Conservation (phyloP, 2,113 vertebrate species). For the Tenebrosternarchus preto region DNA sequence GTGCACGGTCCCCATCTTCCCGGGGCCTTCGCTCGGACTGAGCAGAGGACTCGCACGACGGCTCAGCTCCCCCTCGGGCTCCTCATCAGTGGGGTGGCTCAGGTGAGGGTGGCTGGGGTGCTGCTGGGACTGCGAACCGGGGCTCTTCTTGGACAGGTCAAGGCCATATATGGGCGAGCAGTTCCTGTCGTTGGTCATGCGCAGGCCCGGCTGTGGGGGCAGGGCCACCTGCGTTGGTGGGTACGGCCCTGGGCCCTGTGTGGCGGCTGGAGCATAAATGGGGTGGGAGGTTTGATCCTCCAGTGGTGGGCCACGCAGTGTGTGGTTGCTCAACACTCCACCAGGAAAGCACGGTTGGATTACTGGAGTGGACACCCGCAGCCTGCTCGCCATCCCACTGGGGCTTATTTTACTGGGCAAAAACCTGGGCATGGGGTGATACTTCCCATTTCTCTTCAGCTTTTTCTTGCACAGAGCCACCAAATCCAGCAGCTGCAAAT, state of each 20-base stretch:
- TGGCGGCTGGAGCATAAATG: conserved; percentile 84
- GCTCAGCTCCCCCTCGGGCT: conserved; percentile 71
- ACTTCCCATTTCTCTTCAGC: conserved; percentile 90
- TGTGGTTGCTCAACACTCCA: conserved; percentile 69
- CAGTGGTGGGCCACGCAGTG: conserved; percentile 68
- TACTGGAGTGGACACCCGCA: conserved; percentile 87
- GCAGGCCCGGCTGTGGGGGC: conserved; percentile 70
- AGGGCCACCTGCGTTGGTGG: conserved; percentile 76
- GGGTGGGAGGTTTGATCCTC: conserved; percentile 78
- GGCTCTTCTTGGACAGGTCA: conserved; percentile 97
- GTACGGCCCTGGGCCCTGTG: conserved; percentile 79
- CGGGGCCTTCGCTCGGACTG: conserved; percentile 69
- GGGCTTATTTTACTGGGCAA: conserved; percentile 79
- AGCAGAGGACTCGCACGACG: conserved; percentile 77
- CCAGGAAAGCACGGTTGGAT: conserved; percentile 89
- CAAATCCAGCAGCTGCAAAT: conserved; percentile 95
- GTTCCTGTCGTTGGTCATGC: conserved; percentile 77
- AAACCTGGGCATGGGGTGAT: conserved; percentile 82
- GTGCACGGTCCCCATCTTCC: conserved; percentile 74
- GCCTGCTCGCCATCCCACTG: conserved; percentile 71
- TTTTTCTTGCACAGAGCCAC: conserved; percentile 96
- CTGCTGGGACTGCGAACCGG: conserved; percentile 75
- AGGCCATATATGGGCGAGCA: conserved; percentile 92
- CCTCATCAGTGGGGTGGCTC: conserved; percentile 72
- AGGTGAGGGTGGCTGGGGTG: conserved; percentile 71